phyloP scores from a whole-genome alignment of 2,888 invertebrate species.

The Brachynemurus nebulosus region DNA sequence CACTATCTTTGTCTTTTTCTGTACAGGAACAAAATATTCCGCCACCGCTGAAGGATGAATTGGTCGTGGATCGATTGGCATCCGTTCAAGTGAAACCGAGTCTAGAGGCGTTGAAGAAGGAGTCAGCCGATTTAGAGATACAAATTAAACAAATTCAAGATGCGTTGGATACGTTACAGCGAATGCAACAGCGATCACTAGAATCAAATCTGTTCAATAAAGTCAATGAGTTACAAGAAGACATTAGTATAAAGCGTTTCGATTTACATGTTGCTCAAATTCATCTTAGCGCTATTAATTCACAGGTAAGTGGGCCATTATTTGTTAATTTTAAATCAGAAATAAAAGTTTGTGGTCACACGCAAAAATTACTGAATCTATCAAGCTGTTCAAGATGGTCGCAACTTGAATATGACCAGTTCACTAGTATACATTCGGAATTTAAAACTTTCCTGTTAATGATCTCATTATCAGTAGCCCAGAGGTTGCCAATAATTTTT shows the following conservation, averaged over 20 bases:
- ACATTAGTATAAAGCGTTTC: constrained; percentile 86
- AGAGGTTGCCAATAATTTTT: too few relatives aligned
- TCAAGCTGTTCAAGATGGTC: too few relatives aligned
- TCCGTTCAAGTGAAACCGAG: constrained; percentile 56
- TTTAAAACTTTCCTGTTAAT: too few relatives aligned
- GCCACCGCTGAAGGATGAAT: constrained; percentile 66
- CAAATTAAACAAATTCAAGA: constrained; percentile 84
- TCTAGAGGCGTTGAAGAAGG: constrained; percentile 66
- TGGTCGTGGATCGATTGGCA: constrained; percentile 65
- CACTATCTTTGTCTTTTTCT: not conserved
- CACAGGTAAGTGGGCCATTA: constrained; percentile 82
- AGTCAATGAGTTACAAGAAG: constrained; percentile 91
- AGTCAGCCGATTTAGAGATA: constrained; percentile 68
- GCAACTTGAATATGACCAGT: too few relatives aligned
- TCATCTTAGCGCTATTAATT: constrained; percentile 76
- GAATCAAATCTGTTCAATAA: constrained; percentile 81
- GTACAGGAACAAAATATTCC: constrained; percentile 47
- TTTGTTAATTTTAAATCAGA: too few relatives aligned
- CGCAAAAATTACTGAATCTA: too few relatives aligned
- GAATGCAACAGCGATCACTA: constrained; percentile 62
- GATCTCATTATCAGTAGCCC: too few relatives aligned
- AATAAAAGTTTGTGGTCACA: too few relatives aligned
- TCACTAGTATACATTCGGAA: too few relatives aligned
- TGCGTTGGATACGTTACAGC: constrained; percentile 63
- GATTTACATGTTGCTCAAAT: constrained; percentile 85